phyloP scores from a whole-genome alignment of 2,888 invertebrate species.

The Athalia rosae region DNA sequence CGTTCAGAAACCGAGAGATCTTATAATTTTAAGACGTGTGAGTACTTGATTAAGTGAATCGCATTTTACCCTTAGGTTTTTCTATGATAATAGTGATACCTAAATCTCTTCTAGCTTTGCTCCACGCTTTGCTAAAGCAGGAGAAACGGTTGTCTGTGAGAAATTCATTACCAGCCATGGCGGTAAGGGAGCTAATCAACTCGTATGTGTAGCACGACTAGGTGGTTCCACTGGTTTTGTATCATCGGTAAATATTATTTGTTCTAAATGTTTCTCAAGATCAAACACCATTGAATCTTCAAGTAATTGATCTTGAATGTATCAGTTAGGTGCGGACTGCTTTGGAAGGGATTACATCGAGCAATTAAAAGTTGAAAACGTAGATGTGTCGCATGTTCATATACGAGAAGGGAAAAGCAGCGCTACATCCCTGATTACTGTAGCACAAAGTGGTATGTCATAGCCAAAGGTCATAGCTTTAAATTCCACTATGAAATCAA shows the following conservation, averaged over 20 bases:
- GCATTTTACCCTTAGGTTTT: background rate
- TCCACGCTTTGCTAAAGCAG: conserved; percentile 85
- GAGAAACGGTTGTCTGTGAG: conserved; percentile 91
- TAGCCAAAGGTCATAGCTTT: too few relatives aligned
- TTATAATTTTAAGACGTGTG: too few relatives aligned
- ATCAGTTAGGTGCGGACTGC: conserved; percentile 88
- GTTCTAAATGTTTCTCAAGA: too few relatives aligned
- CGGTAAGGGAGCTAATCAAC: conserved; percentile 99
- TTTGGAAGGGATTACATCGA: conserved; percentile 89
- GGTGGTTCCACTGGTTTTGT: conserved; percentile 89
- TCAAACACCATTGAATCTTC: too few relatives aligned
- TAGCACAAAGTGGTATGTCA: conserved; percentile 81
- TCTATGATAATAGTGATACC: background rate
- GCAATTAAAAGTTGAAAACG: conserved; percentile 79
- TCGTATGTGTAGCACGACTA: conserved; percentile 90
- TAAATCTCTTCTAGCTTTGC: conserved; percentile 81
- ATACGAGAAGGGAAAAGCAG: conserved; percentile 79
- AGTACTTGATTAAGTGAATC: too few relatives aligned
- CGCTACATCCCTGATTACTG: conserved; percentile 94
- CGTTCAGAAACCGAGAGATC: too few relatives aligned
- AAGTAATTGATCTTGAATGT: background rate
- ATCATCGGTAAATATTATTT: conserved; percentile 90
- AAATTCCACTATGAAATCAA: too few relatives aligned
- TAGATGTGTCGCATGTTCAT: conserved; percentile 78
- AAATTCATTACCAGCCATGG: conserved; percentile 92